A percentile compares a stretch with the other conserved stretches of the same genome.
phyloP scores from a whole-genome alignment of 2,888 invertebrate species.

The Thereva nobilitata region DNA sequence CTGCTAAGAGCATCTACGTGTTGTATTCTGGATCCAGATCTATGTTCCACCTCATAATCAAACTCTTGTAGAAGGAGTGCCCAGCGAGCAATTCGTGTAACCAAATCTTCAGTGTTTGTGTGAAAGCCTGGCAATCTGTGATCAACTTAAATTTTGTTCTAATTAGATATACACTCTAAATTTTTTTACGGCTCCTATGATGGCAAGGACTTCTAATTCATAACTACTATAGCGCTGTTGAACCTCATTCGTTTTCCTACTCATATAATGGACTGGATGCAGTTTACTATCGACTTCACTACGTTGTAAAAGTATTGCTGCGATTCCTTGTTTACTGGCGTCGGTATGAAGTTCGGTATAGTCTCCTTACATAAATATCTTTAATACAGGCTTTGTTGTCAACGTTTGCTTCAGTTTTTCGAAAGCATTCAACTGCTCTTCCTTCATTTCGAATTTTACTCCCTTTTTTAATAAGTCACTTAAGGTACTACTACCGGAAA shows the following conservation, averaged over 20 bases:
- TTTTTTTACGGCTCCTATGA: not conserved
- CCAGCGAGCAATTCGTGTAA: not conserved
- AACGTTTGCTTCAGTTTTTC: constrained; percentile 37
- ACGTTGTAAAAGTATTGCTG: constrained; percentile 14
- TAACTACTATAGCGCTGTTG: constrained; percentile 4
- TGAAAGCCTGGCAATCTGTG: constrained; percentile 19
- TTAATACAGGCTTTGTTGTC: constrained; percentile 8
- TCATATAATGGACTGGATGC: constrained; percentile 14
- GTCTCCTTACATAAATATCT: not conserved
- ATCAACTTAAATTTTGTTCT: constrained; percentile 11
- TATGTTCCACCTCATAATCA: not conserved
- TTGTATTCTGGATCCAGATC: not conserved
- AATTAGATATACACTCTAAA: not conserved
- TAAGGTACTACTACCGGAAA: too few relatives aligned
- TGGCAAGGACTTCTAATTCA: constrained; percentile 14
- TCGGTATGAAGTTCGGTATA: constrained; percentile 12
- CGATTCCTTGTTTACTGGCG: constrained; percentile 8
- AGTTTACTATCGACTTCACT: not conserved
- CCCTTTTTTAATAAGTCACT: not conserved
- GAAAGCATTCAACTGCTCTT: constrained; percentile 41
- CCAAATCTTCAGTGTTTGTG: not conserved
- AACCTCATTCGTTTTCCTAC: constrained; percentile 4
- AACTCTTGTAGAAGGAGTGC: constrained; percentile 1
- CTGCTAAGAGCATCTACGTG: constrained; percentile 37
- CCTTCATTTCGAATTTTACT: constrained; percentile 39